Base-by-base conservation (phyloP, 30 jellyfish, hydroid and myxozoan genomes). In the Aurelia aurita region DNA sequence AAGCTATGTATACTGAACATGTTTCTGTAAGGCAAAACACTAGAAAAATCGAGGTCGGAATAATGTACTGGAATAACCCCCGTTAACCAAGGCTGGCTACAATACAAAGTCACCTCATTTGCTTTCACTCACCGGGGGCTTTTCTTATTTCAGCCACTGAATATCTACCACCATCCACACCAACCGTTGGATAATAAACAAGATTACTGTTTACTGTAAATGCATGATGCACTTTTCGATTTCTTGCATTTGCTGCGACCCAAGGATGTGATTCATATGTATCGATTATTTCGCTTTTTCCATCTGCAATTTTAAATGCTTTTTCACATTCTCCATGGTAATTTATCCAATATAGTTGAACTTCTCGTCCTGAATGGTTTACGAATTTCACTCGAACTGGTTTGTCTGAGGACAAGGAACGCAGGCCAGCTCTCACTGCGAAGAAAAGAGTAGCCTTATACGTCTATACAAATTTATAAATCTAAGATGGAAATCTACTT, bases 231-330 rank as follows among this genome's bases (percentile, higher is more conserved):
- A 92, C 98, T 66, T 92, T 92, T 69, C 84, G 74, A 55, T 92
- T 92, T 59, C 98, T 87, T 13, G 98, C 98, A 73, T 92, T 92
- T 20, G 98, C 98, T n/a, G 98, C 98, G 21, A 92, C 82, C 98
- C 98, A 92, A 5, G 98, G 98, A 69, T 92, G 98, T 1, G 98
- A 77, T 55, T 92, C 98, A 74, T 73, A 92, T 10, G 98, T 92
- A 76, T 92, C 98, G 53, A 92, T 82, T 35, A 92, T 87, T 59
- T 92, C 98, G 53, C 85, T 86, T 70, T 84, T 90, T 25, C 97
- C 97, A 65, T 90, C 97, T 34, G 93, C 91, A 59, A 90, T 75
- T 75, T 92, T 92, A 78, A 92, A 92, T 9, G 98, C 98, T 62
- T 92, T 92, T 73, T 92, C 98, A 72, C 98, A 92, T 63, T 92